Percentiles rank a stretch among this genome's conserved stretches.
phyloP scores from a whole-genome alignment of 64 coral and sea anemone genomes.

The Stichodactyla helianthus region DNA sequence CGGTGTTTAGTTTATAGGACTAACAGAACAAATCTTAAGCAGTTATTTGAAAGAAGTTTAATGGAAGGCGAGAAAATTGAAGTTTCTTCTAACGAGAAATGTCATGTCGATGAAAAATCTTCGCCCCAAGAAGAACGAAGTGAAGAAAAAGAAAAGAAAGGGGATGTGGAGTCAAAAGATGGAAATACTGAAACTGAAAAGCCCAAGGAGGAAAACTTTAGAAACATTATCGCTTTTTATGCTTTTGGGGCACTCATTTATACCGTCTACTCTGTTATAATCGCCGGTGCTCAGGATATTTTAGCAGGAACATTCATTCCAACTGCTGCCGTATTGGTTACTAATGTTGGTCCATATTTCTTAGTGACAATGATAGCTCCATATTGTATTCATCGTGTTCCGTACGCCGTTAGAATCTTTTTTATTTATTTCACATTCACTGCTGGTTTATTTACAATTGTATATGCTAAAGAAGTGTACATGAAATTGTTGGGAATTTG shows the following conservation, averaged over 20 bases:
- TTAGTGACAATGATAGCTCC: conserved; percentile 87
- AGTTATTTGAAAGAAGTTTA: not conserved
- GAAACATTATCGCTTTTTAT: conserved; percentile 71
- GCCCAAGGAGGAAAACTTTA: conserved; percentile 44
- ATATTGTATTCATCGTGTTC: conserved; percentile 84
- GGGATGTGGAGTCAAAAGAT: not conserved
- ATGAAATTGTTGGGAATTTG: conserved; percentile 86
- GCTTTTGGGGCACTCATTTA: conserved; percentile 83
- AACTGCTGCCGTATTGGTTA: conserved; percentile 88
- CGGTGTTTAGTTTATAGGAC: not conserved
- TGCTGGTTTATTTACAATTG: conserved; percentile 81
- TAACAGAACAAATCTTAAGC: too few species aligned
- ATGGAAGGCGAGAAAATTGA: conserved; percentile 3
- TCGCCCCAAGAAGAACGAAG: not conserved
- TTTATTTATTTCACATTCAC: conserved; percentile 76
- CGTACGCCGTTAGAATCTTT: conserved; percentile 72
- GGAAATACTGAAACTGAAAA: not conserved
- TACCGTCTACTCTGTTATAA: conserved; percentile 89
- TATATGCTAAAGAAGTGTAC: conserved; percentile 84
- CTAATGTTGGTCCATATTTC: conserved; percentile 94
- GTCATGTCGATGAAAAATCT: not conserved
- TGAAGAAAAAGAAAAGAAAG: not conserved
- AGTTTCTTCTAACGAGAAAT: not conserved
- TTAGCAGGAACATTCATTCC: conserved; percentile 86
- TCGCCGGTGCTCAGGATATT: conserved; percentile 86